Percentiles rank a stretch among this genome's conserved stretches.
These are phyloP conservation scores for Stenotaenia linearis DNA, from an alignment of 2,888 invertebrate species.

Conservation along the genomic window DNA sequence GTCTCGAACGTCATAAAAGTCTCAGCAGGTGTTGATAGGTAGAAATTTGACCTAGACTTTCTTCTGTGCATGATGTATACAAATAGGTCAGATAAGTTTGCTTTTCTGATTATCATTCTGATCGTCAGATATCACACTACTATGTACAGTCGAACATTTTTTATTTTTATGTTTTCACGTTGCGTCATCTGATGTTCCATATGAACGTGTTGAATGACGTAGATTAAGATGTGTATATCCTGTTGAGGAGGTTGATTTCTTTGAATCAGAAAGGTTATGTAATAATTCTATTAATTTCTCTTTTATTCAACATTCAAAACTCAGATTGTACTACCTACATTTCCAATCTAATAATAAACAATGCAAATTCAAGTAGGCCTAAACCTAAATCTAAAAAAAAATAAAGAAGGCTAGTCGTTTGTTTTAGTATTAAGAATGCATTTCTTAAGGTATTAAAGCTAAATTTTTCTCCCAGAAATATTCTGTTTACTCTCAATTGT, in stretches of 20 bases:
- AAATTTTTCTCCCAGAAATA: too few relatives aligned
- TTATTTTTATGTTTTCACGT: background rate
- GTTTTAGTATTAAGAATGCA: too few relatives aligned
- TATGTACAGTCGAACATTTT: background rate
- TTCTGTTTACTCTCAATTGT: too few relatives aligned
- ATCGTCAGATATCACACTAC: background rate
- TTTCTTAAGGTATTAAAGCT: too few relatives aligned
- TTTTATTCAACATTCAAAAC: background rate
- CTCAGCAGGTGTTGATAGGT: conserved; percentile 11
- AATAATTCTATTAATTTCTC: background rate
- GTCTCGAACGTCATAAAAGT: background rate
- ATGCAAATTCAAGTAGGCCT: background rate
- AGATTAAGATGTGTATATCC: background rate
- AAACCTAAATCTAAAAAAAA: too few relatives aligned
- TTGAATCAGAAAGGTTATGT: conserved; percentile 1
- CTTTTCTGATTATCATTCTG: background rate
- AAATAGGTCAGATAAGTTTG: conserved; percentile 13
- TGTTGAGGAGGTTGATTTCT: conserved; percentile 1
- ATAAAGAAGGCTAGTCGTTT: too few relatives aligned
- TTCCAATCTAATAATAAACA: background rate
- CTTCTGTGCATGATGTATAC: background rate
- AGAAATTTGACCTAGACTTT: conserved; percentile 12
- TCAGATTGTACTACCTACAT: background rate
- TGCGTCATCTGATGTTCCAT: background rate
- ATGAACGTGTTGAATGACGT: background rate